Conservation (phyloP, 2,113 vertebrate species). For the Orycteropus afer region DNA sequence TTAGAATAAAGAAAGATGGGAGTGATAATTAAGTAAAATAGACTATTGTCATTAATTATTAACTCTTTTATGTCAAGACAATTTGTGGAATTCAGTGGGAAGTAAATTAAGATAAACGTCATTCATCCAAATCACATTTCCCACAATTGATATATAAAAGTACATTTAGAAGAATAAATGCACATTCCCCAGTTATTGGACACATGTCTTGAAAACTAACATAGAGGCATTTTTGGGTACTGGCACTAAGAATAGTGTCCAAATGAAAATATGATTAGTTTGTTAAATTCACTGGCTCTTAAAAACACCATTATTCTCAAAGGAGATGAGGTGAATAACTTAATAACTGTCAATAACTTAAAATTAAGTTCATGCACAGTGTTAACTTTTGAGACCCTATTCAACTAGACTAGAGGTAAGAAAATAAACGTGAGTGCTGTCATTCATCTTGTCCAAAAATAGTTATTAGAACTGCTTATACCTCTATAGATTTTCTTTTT, state of each 20-base stretch:
- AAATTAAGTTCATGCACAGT: neutral
- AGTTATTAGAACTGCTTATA: neutral
- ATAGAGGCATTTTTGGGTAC: slow-evolving; percentile 1
- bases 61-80: slow-evolving; percentile 75
- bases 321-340: neutral
- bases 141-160: slow-evolving; percentile 73
- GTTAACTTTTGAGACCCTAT: neutral
- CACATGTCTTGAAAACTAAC: slow-evolving; percentile 52
- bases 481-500: neutral
- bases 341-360: neutral
- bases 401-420: neutral
- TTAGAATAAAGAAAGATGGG: slow-evolving; percentile 66
- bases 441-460: neutral
- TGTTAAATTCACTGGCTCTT: neutral
- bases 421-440: neutral
- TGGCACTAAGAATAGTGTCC: neutral
- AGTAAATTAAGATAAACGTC: slow-evolving; percentile 74
- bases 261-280: neutral
- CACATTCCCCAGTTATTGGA: slow-evolving; percentile 49
- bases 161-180: slow-evolving; percentile 62
- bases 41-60: slow-evolving; percentile 57
- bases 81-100: slow-evolving; percentile 78
- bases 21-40: slow-evolving; percentile 69
- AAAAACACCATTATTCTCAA: neutral
- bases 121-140: slow-evolving; percentile 73